Evolutionary conservation across 2,888 invertebrate genomes (phyloP), one percentile per base, ranked within the genome.

Genomic region (Brachycybe producta): DNA sequence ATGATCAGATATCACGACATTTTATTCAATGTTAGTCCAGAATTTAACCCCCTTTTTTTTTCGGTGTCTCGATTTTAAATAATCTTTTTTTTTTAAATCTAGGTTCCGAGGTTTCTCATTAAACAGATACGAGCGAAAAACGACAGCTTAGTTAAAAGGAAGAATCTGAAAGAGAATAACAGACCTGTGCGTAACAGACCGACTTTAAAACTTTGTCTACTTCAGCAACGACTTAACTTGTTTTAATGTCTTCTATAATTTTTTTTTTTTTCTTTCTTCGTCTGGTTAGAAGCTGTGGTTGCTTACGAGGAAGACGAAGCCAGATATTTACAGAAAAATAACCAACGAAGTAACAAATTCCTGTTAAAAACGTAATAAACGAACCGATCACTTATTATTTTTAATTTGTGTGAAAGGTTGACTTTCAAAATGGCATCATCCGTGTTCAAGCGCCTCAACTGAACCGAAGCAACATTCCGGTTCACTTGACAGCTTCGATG

Each of bases 11-110:
- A 80, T 65, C 76, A 80, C 58, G 78, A 84, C 52, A 75, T 76
- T 55, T 72, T 92, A 53, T 91, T 88, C 80, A 73, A 76, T 54
- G 82, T 90, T 56, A 84, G 88, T 43, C 74, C 74, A 11, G 24
- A 42, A 8, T 23, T 23, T 23, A 23, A 11, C 8, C 5, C 24
- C 24, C 7, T 43, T 27, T 11, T n/a, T 15, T 15, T 43, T 28
- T 43, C 28, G 7, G 5, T 5, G 17, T 17, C 4, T 3, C 19
- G 19, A 7, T 35, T 35, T 35, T n/a, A n/a, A 3, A 5, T 21
- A 41, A 17, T 32, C 44, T 51, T 49, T n/a, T 30, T 50, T 46
- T 44, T 53, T 19, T 15, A 2, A 46, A 40, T 40, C 2, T 39
- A 52, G 52, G 52, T 52, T 17, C 53, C 53, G 15, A 47, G 39